Evolutionary conservation across 2,113 vertebrate species (phyloP), one percentile per base, ranked within the genome.

Genomic region (Dipodomys ordii): DNA sequence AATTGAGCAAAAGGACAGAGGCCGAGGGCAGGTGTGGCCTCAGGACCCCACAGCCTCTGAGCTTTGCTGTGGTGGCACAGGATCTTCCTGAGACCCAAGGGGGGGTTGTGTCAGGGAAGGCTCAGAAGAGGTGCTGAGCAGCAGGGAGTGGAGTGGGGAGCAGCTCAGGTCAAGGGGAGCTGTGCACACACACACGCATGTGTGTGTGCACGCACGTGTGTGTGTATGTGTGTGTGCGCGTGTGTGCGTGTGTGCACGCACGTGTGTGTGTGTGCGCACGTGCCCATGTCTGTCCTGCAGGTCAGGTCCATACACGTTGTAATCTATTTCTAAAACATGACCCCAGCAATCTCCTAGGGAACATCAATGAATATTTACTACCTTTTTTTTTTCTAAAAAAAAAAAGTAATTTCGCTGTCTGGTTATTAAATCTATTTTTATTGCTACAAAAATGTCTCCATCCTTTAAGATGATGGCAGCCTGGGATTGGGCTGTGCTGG

Each of bases 351-450:
- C 74, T 92, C 94, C 76, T 0, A 0, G 80, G 74, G 65, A 92
- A 13, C 73, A 65, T 86, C 96, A 62, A 32, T 92, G 94, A 95
- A 94, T 93, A 96, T 49, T 72, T 15, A 80, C 87, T 3, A 0
- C 35, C 69, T 90, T 72, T 80, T 73, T n/a, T 57, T 90, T 5
- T 44, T 4, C 0, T 0, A 0, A 2, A 3, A 69, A 81, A 93
- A 94, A 94, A 94, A 83, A 68, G 57, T 69, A 80, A 8, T 94
- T 93, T 96, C 6, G 19, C 92, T 95, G 81, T 85, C 22, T 62
- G 95, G 81, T 94, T 95, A 95, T 92, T 89, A 96, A 94, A 96
- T 96, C 90, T 91, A 2, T 92, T 97, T 97, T 98, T 96, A 93
- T 44, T 88, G 94, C 96, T 90, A 83, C 84, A 86, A 0, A 77